Base-by-base conservation (phyloP, 2,113 vertebrate species). In the Crotalus tigris region DNA sequence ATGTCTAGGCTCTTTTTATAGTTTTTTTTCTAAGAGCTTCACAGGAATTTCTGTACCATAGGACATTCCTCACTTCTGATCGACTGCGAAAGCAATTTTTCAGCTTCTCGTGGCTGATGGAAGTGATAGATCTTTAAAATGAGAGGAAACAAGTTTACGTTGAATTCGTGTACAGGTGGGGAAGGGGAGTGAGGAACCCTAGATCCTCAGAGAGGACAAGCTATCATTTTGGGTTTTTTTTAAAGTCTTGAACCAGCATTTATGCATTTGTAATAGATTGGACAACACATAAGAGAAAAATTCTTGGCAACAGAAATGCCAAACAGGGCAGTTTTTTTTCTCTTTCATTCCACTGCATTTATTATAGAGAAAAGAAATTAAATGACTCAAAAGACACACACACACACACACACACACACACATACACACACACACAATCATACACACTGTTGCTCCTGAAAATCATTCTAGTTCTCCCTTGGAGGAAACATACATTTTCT, bases 1-100 rank as follows among this genome's bases (percentile, higher is more conserved):
- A 54, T 39, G 91, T 58, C 87, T n/a, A 58, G 33, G 24, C 91
- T 93, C 64, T 53, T 24, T 86, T 85, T 93, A 89, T 90, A 57
- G 49, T 8, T n/a, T 10, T 58, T 90, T 61, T 89, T n/a, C 15
- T 81, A 94, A 86, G 44, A 13, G 61, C 64, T 88, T 1, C 59
- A 57, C 75, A 54, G 44, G 88, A 93, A 94, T 1, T 24, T 90
- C 92, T 93, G 29, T 51, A 59, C 29, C 88, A 53, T 69, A 64
- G 55, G 39, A 69, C 57, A 58, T 88, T 51, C 58, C 44, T 29
- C 12, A 12, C 33, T 69, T 92, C 89, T 64, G 46, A 91, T 55
- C 75, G 46, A 69, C 29, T 10, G 24, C 53, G 69, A 90, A 90
- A 87, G 51, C 33, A 9, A 29, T 93, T 58, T 94, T 87, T 89